These are phyloP conservation scores for Cantharis rufa DNA, from an alignment of 2,888 invertebrate genomes.

Conservation along the genomic window DNA sequence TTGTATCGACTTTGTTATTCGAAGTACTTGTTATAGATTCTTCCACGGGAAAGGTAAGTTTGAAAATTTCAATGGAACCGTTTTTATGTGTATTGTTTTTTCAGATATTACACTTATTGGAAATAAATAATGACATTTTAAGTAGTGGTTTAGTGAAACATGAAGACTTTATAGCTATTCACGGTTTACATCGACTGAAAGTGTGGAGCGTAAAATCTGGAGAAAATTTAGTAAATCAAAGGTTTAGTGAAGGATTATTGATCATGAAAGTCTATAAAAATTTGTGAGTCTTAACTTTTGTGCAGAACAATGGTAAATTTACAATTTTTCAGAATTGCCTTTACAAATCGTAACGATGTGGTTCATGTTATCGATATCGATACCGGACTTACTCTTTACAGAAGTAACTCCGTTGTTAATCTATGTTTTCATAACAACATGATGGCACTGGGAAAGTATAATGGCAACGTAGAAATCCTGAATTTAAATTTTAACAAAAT, in stretches of 20 bases:
- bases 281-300: neutral
- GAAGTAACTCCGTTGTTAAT: neutral
- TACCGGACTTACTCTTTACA: neutral
- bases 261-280: neutral
- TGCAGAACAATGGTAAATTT: neutral
- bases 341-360: neutral
- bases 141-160: neutral
- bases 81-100: neutral
- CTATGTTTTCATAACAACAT: neutral
- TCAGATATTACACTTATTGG: neutral
- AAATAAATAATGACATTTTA: neutral
- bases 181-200: neutral
- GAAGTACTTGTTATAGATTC: neutral
- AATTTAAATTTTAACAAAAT: neutral
- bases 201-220: neutral
- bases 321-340: neutral
- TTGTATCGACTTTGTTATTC: neutral
- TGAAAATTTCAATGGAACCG: neutral
- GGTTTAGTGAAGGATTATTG: neutral
- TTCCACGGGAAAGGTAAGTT: neutral
- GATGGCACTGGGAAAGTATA: neutral
- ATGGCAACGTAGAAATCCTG: neutral
- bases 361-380: neutral
- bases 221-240: neutral
- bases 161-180: neutral